Conservation (phyloP, 2,888 invertebrate species). For the Torymus aiolomorphi region DNA sequence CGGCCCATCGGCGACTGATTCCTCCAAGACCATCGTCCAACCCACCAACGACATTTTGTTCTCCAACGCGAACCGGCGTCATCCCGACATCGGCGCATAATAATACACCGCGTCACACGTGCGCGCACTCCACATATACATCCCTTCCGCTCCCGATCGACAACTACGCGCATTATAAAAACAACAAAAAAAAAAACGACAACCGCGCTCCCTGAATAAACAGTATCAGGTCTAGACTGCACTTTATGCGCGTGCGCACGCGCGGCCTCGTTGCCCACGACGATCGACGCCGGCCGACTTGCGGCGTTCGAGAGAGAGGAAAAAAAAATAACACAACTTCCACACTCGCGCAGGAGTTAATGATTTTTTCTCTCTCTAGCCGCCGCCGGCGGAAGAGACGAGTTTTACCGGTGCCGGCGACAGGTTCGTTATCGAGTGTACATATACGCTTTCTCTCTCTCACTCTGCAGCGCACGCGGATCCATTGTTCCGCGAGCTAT, state of each 20-base stretch:
- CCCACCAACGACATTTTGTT: not conserved
- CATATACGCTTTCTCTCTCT: not conserved
- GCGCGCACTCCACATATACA: no score
- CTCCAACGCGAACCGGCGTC: constrained; percentile 27
- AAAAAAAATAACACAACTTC: constrained; percentile 13
- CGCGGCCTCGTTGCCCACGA: not conserved
- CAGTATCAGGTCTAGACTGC: constrained; percentile 26
- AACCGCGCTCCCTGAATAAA: not conserved
- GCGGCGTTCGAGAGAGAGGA: not conserved
- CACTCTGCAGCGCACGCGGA: not conserved
- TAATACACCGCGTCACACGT: constrained; percentile 24
- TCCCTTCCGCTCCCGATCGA: constrained; percentile 38
- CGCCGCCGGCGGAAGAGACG: constrained; percentile 54
- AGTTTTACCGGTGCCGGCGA: constrained; percentile 65
- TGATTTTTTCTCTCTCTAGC: constrained; percentile 50
- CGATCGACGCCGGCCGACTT: constrained; percentile 19
- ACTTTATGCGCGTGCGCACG: constrained; percentile 7
- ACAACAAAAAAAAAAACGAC: not conserved
- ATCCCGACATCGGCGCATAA: constrained; percentile 24
- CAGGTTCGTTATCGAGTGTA: constrained; percentile 71
- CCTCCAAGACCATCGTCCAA: no score
- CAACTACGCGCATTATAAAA: not conserved
- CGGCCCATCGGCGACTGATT: no score
- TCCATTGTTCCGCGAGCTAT: constrained; percentile 42
- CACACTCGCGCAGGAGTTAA: constrained; percentile 30